Evolutionary conservation across 2,113 vertebrate genomes (phyloP).

Genomic region (Forbesichthys agassizii): DNA sequence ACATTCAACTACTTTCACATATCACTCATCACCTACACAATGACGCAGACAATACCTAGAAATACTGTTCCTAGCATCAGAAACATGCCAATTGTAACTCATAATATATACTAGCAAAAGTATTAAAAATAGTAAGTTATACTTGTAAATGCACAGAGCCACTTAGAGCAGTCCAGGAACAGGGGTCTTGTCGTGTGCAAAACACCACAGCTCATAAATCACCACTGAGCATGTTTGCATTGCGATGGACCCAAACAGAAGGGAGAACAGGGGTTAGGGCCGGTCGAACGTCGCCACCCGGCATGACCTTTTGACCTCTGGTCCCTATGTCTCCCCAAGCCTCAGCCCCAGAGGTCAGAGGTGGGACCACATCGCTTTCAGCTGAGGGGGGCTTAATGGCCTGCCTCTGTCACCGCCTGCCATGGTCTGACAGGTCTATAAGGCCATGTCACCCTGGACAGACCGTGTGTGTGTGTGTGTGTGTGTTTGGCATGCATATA

Average conservation of each 20-base stretch:
- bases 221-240: constrained; percentile 67
- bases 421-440: constrained; percentile 64
- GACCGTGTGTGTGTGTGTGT: constrained; percentile 20
- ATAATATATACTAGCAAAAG: not conserved
- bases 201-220: constrained; percentile 61
- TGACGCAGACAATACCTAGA: too few relatives aligned
- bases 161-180: not conserved
- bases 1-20: too few relatives aligned
- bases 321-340: constrained; percentile 47
- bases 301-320: constrained; percentile 54
- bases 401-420: constrained; percentile 62
- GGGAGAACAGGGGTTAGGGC: constrained; percentile 46
- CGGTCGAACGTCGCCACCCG: constrained; percentile 58
- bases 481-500: not conserved
- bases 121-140: too few relatives aligned
- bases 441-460: constrained; percentile 43
- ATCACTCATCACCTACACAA: too few relatives aligned
- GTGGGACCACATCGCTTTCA: constrained; percentile 58
- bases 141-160: too few relatives aligned
- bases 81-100: not conserved
- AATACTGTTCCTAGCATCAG: too few relatives aligned
- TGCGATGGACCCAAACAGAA: constrained; percentile 49
- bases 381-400: constrained; percentile 64
- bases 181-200: not conserved
- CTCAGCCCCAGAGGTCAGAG: constrained; percentile 52